Conservation (phyloP, 2,113 vertebrate genomes). For the Chionodraco myersi region DNA sequence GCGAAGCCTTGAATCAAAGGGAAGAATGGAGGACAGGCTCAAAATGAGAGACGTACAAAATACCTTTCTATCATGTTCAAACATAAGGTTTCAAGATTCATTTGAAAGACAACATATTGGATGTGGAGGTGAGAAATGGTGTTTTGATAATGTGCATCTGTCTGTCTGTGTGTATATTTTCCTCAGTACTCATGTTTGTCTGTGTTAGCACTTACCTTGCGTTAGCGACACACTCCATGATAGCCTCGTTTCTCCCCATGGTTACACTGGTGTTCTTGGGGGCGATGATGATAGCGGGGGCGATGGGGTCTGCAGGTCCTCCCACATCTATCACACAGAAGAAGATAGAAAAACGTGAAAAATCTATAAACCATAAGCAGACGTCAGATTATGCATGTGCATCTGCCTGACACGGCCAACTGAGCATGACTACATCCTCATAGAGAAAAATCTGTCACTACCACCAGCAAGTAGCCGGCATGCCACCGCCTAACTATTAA, state of each 20-base stretch:
- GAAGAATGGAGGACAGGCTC: slow-evolving; percentile 54
- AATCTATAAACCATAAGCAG: slow-evolving; percentile 32
- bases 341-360: slow-evolving; percentile 22
- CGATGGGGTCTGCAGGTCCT: slow-evolving; percentile 95
- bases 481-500: slow-evolving; percentile 68
- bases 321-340: slow-evolving; percentile 85
- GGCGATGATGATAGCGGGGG: slow-evolving; percentile 92
- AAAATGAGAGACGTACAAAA: slow-evolving; percentile 62
- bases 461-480: slow-evolving; percentile 47
- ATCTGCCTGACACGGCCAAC: slow-evolving; percentile 35
- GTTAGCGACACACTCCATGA: slow-evolving; percentile 96
- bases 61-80: slow-evolving; percentile 54
- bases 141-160: slow-evolving; percentile 29
- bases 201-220: slow-evolving; percentile 84
- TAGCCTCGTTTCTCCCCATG: slow-evolving; percentile 91
- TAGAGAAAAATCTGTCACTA: slow-evolving; percentile 57
- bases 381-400: slow-evolving; percentile 29
- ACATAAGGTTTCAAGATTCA: slow-evolving; percentile 66
- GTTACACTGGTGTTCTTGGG: slow-evolving; percentile 98
- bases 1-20: slow-evolving; percentile 69
- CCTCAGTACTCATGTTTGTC: neutral
- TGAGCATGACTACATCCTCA: slow-evolving; percentile 49
- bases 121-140: slow-evolving; percentile 29
- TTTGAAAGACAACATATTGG: slow-evolving; percentile 58
- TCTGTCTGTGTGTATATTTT: slow-evolving; percentile 7